Base-by-base conservation (phyloP, 2,888 invertebrate species). In the Oligia fasciuncula region DNA sequence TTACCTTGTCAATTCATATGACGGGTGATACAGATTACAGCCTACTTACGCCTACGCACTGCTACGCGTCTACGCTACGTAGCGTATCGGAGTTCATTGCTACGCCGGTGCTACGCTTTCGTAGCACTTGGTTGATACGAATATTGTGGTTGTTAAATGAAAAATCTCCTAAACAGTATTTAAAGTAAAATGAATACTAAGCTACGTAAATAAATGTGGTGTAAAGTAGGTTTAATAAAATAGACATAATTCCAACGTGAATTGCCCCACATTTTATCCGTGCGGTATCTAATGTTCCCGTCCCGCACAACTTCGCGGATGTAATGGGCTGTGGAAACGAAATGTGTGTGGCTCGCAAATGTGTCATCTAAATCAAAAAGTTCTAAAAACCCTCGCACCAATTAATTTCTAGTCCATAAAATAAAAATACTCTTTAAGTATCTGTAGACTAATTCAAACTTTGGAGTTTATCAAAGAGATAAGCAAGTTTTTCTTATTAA, bases 401-500 rank as follows among this genome's bases (percentile, higher is more conserved):
- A 91, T 91, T 91, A 91, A 91, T 89, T 89, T 84, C 75, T 80
- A 86, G 85, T 83, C 66, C 84, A 86, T 88, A 88, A 90, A 89
- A 86, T 86, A 84, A 86, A 89, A 87, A 84, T 83, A 86, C 81
- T 79, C 78, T 81, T 70, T 72, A 85, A 88, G 83, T 88, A 87
- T 81, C 88, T 85, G 73, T 79, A 88, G 91, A 92, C 90, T 92
- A 92, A 93, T 93, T 91, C 90, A 88, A 90, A 89, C 89, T 91
- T 90, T 72, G 83, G 88, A 91, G 91, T 92, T 93, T 93, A 92
- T 92, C 91, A 92, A 89, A 87, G 88, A 91, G 92, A 93, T 93
- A 93, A 93, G 90, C 91, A 94, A 95, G 92, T 95, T 94, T 95
- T 94, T 95, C 93, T 93, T 94, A 93, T 93, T 92, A 94, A 93